Evolutionary conservation across 2,113 vertebrate genomes (phyloP).

Genomic region (Mormyrus lacerda): DNA sequence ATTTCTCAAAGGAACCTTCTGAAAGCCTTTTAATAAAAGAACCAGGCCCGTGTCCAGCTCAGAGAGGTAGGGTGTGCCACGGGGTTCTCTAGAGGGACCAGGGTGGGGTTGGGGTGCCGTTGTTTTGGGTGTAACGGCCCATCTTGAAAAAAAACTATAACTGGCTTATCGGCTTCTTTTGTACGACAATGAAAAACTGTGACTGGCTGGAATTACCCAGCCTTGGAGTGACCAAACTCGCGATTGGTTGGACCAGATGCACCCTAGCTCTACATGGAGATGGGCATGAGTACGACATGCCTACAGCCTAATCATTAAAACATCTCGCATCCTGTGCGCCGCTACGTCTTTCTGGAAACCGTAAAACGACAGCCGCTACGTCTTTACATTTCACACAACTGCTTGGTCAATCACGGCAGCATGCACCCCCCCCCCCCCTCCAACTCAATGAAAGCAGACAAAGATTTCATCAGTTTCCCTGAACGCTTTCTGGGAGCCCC

Average conservation of each 20-base stretch:
- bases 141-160: background rate
- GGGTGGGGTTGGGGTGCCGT: background rate
- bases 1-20: background rate
- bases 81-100: background rate
- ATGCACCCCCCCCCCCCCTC: too few species aligned
- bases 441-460: background rate
- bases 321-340: background rate
- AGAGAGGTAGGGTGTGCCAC: background rate
- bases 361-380: background rate
- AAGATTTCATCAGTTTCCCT: constrained; percentile 15
- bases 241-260: background rate
- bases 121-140: background rate
- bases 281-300: background rate
- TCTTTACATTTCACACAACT: background rate
- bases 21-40: background rate
- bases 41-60: background rate
- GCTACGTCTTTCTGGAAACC: background rate
- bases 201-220: background rate
- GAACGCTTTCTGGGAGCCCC: background rate
- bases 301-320: background rate
- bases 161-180: background rate
- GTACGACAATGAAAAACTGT: background rate
- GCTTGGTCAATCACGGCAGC: background rate
- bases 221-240: background rate
- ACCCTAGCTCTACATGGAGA: background rate